Conservation (phyloP, 2,797 vertebrate species). For the Lepus townsendii region DNA sequence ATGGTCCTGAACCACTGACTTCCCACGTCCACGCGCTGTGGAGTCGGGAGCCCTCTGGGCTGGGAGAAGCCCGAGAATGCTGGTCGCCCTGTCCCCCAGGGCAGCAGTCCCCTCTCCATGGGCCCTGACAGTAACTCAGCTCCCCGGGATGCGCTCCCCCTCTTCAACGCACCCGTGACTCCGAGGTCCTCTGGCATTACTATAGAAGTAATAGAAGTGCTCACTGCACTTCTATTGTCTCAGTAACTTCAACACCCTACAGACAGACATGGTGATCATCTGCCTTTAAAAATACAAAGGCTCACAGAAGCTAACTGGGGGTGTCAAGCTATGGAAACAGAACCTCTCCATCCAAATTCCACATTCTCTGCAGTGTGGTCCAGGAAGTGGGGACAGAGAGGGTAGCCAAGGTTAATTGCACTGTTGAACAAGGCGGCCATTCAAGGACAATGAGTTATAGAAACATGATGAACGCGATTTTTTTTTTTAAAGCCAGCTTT, state of each 20-base stretch:
- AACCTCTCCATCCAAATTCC: background rate
- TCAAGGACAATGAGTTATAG: background rate
- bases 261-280: background rate
- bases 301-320: background rate
- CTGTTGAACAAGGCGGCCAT: background rate
- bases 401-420: background rate
- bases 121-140: background rate
- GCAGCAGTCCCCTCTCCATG: background rate
- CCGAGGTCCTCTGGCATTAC: background rate
- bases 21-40: background rate
- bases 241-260: background rate
- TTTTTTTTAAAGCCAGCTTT: slow-evolving; percentile 19
- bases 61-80: background rate
- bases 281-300: background rate
- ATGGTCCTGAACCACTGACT: background rate
- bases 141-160: background rate
- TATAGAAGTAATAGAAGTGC: too few species aligned
- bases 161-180: background rate
- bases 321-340: background rate
- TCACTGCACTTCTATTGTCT: background rate
- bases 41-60: background rate
- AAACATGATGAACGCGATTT: too few species aligned
- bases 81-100: background rate
- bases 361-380: background rate
- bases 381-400: background rate